A percentile compares a stretch with the other conserved stretches of the same genome.
Conservation (phyloP, 2,797 vertebrate species). For the Sphenodon punctatus region DNA sequence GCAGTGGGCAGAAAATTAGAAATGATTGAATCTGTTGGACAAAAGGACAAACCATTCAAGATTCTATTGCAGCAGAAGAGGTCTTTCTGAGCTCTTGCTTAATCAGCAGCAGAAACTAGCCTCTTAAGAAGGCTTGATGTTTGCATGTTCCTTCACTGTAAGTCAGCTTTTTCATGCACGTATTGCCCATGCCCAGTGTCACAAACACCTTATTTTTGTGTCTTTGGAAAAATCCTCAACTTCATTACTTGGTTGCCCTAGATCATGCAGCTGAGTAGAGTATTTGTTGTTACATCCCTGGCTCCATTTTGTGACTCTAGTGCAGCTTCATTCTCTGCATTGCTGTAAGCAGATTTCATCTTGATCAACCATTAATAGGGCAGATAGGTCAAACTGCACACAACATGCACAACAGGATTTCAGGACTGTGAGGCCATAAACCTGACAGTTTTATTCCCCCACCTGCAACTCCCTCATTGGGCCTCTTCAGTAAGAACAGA, state of each 20-base stretch:
- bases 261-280: not conserved
- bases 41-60: constrained; percentile 35
- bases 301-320: constrained; percentile 2
- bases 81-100: constrained; percentile 15
- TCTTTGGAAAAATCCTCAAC: not conserved
- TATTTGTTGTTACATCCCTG: not conserved
- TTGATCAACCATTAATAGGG: not conserved
- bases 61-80: constrained; percentile 36
- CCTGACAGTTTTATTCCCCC: too few species aligned
- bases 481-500: too few species aligned
- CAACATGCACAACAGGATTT: not conserved
- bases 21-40: constrained; percentile 46
- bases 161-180: constrained; percentile 38
- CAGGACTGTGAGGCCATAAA: not conserved
- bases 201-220: not conserved
- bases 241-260: constrained; percentile 13
- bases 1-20: constrained; percentile 41
- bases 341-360: not conserved
- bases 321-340: constrained; percentile 10
- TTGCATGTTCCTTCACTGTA: constrained; percentile 16
- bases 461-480: too few species aligned
- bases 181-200: not conserved
- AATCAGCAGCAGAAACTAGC: not conserved
- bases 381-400: not conserved
- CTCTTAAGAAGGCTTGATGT: constrained; percentile 40